phyloP scores from a whole-genome alignment of 2,113 vertebrate genomes.

The Perccottus glenii region DNA sequence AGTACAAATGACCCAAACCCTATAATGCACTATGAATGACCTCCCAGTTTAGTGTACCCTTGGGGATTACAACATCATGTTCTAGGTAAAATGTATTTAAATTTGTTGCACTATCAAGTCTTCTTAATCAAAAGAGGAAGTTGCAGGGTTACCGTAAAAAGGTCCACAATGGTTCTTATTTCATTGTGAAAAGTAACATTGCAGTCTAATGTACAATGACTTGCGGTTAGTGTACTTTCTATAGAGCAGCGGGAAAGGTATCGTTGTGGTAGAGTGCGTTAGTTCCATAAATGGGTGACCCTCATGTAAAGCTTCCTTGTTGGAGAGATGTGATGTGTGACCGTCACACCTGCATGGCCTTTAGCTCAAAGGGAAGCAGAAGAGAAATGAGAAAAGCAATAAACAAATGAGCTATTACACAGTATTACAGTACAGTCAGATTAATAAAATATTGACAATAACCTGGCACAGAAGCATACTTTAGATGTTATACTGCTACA shows the following conservation, averaged over 20 bases:
- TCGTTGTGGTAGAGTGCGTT: too few relatives aligned
- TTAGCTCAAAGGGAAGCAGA: neutral
- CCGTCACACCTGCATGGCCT: neutral
- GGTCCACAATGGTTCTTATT: neutral
- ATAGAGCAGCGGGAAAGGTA: neutral
- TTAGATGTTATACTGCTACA: too few relatives aligned
- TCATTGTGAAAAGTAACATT: neutral
- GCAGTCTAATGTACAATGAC: neutral
- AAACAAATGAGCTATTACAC: neutral
- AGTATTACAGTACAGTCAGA: neutral
- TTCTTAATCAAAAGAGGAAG: neutral
- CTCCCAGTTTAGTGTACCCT: too few relatives aligned
- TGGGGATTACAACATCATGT: too few relatives aligned
- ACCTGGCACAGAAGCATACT: too few relatives aligned
- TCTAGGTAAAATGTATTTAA: too few relatives aligned
- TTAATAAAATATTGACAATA: neutral
- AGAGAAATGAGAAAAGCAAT: neutral
- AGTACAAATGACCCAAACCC: too few relatives aligned
- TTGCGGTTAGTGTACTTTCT: neutral
- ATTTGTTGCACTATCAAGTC: neutral
- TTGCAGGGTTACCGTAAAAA: neutral
- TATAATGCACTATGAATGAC: too few relatives aligned
- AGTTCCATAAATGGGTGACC: neutral
- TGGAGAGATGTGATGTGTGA: conserved; percentile 1
- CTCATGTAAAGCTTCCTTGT: neutral